Base-by-base conservation (phyloP, 2,113 vertebrate genomes). In the Procavia capensis region DNA sequence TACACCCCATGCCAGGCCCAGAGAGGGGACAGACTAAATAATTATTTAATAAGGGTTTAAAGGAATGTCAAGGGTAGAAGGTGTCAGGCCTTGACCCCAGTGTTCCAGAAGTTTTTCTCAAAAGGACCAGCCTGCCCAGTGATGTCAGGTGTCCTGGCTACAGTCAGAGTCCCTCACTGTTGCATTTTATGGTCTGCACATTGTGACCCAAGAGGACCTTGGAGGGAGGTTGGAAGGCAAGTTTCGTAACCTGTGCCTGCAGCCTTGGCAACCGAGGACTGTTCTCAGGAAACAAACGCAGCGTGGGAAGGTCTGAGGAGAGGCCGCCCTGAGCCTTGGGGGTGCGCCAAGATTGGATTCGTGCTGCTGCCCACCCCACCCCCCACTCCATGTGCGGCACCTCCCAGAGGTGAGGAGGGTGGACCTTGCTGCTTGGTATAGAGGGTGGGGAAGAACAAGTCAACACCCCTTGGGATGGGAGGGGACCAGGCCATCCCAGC, bases 361-460 rank as follows among this genome's bases (percentile, higher is more conserved):
- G 61, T 34, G 64, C 41, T 20, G 13, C 59, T 54, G 50, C 39
- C 22, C 39, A 59, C 91, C 1, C 1, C 10, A 1, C 31, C 11
- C 16, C 61, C 27, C 43, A 66, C 70, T 66, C 34, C 17, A 24
- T 22, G 59, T 68, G 78, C 64, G 61, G 34, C 68, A 27, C 59
- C 47, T 31, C 16, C 11, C 9, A 36, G 47, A n/a, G 68, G 76
- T 29, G n/a, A 4, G n/a, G 47, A 80, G 36, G 41, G 64, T 92
- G 88, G 88, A 96, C 95, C 95, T 95, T 92, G 95, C 82, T 64
- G 13, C 81, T 78, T 88, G 95, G 95, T 90, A 70, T 64, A 84
- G 86, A 72, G 41, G 45, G 45, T 6, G 7, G 31, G 39, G 41
- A 81, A 43, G 57, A 34, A 47, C 16, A 50, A 61, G 39, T 7